These are phyloP conservation scores for Aythya baeri DNA, from an alignment of 2,113 vertebrate genomes.

Conservation along the genomic window DNA sequence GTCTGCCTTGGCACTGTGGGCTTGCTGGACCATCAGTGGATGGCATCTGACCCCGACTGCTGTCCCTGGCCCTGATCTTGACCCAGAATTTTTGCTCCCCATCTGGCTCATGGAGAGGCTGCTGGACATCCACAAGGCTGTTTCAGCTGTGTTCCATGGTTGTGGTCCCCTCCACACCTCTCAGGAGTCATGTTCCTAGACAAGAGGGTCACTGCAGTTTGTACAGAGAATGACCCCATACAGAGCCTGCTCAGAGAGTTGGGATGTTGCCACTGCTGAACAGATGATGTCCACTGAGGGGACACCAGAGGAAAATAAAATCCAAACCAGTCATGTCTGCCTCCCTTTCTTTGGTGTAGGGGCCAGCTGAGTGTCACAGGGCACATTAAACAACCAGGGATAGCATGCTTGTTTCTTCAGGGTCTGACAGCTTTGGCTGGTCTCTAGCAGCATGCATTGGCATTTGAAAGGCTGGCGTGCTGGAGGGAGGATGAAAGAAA, in stretches of 20 bases:
- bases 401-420: neutral
- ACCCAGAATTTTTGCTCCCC: neutral
- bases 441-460: neutral
- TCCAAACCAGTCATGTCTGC: neutral
- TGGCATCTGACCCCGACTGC: fast-evolving
- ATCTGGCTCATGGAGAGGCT: neutral
- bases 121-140: neutral
- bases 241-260: neutral
- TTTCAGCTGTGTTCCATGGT: neutral
- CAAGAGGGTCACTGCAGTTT: neutral
- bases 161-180: neutral
- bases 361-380: neutral
- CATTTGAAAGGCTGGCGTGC: neutral
- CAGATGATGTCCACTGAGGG: neutral
- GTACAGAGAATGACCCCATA: fast-evolving
- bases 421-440: neutral
- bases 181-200: neutral
- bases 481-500: neutral
- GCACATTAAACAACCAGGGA: neutral
- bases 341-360: neutral
- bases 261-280: neutral
- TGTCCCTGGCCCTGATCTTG: neutral
- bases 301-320: neutral
- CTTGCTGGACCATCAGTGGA: fast-evolving
- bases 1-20: neutral